These are phyloP conservation scores for Catostylus mosaicus DNA, from an alignment of 30 jellyfish, hydroid and myxozoan genomes.

Conservation along the genomic window DNA sequence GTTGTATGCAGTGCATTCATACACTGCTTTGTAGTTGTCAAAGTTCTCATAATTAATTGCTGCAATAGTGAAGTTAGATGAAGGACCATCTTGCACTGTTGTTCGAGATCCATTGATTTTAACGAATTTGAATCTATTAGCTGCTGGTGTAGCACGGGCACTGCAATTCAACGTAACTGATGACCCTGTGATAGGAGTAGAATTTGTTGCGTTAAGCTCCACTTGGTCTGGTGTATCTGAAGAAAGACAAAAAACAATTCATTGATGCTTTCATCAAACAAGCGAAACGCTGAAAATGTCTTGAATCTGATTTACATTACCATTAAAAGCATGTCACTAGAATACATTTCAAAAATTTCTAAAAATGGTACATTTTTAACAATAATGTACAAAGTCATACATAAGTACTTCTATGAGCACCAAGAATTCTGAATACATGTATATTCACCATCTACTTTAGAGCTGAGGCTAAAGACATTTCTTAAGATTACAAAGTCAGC, in stretches of 20 bases:
- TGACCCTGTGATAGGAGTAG: neutral
- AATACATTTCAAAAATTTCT: too few species aligned
- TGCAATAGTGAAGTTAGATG: neutral
- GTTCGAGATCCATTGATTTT: neutral
- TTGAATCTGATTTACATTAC: too few species aligned
- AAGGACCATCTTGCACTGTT: neutral
- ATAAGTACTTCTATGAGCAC: too few species aligned
- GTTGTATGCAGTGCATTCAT: slow-evolving; percentile 36
- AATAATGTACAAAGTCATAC: too few species aligned
- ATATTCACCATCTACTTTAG: too few species aligned
- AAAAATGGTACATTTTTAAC: too few species aligned
- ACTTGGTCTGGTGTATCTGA: slow-evolving; percentile 5
- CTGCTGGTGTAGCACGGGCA: neutral
- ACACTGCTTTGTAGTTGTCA: slow-evolving; percentile 21
- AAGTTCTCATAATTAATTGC: neutral
- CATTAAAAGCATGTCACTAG: too few species aligned
- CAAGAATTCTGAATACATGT: too few species aligned
- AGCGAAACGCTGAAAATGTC: too few species aligned
- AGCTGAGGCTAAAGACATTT: too few species aligned
- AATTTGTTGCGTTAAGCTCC: neutral
- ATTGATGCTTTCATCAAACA: too few species aligned
- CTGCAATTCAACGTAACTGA: neutral
- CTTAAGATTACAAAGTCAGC: too few species aligned
- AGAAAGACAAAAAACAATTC: neutral
- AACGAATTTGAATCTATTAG: neutral